Conservation (phyloP, 2,797 vertebrate genomes). For the Delichon dasypus region DNA sequence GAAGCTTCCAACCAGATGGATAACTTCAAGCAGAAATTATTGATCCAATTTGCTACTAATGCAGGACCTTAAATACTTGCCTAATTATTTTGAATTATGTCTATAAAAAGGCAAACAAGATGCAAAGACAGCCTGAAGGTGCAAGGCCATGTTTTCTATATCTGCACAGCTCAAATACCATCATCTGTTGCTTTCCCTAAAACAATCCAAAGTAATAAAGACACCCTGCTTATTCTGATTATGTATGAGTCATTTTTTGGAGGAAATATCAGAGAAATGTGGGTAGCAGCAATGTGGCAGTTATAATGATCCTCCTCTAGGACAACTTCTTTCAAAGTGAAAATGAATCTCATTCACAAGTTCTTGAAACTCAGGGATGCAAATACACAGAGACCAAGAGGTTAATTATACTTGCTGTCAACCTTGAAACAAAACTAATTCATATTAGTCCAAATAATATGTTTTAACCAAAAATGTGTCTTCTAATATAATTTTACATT, state of each 20-base stretch:
- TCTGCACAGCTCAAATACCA: neutral
- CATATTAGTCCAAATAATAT: neutral
- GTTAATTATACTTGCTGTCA: neutral
- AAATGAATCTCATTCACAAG: conserved; percentile 20
- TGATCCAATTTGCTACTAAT: neutral
- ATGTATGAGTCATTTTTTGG: neutral
- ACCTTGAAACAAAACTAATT: neutral
- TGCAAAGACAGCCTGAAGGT: neutral
- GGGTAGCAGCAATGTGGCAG: neutral
- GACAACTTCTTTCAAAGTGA: neutral
- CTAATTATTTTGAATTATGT: neutral
- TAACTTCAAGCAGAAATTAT: neutral
- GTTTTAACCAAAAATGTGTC: neutral
- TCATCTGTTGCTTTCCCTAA: conserved; percentile 10
- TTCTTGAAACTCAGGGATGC: neutral
- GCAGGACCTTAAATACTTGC: neutral
- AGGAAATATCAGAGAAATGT: neutral
- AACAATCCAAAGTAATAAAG: conserved; percentile 17
- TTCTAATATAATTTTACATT: neutral
- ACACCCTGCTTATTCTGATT: neutral
- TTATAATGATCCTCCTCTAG: neutral
- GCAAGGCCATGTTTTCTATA: neutral
- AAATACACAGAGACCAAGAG: neutral
- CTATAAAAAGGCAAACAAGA: neutral
- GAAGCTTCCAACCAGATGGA: neutral